Evolutionary conservation across 2,888 invertebrate species (phyloP), one percentile per base, ranked within the genome.

Genomic region (Latrodectus elegans): DNA sequence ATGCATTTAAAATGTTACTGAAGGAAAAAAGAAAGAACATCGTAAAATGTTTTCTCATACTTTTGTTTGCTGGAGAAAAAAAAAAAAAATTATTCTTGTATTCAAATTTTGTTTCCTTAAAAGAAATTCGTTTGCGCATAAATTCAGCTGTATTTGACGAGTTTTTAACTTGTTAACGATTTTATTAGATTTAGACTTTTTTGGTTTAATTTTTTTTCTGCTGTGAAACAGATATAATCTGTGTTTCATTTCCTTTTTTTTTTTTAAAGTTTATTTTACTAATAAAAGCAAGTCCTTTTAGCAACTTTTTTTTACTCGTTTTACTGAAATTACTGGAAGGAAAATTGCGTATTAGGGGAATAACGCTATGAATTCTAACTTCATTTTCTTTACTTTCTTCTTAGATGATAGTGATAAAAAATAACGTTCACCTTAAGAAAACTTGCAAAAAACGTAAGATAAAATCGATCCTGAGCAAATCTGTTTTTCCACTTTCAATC

Each of bases 401-500:
- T 68, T 22, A 52, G 22, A 15, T 64, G 51, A 22, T 67, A 52
- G 26, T 11, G 67, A 52, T 77, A 52, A 22, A 67, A 68, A 52
- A 77, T 52, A 68, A 53, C 38, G 38, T 38, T 38, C 38, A 51
- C 52, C 26, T 15, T 26, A 15, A 65, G n/a, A 53, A 53, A 51
- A 77, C 52, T 77, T 77, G 77, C 77, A 51, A 68, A 38, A 70
- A 82, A 82, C 51, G 22, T 67, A 75, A 70, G 75, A 82, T 82
- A 82, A 75, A 82, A 82, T 82, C 82, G 82, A 82, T 82, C 38
- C 4, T 38, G 75, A 51, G 22, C 68, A 82, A 82, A 82, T 82
- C 75, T 75, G 74, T 75, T 82, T 82, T 82, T 73, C 81, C 64
- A 55, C 82, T 75, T 53, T 68, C 82, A 68, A 82, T 82, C 75